Conservation (phyloP, 2,797 vertebrate species). For the Buceros bicornis region DNA sequence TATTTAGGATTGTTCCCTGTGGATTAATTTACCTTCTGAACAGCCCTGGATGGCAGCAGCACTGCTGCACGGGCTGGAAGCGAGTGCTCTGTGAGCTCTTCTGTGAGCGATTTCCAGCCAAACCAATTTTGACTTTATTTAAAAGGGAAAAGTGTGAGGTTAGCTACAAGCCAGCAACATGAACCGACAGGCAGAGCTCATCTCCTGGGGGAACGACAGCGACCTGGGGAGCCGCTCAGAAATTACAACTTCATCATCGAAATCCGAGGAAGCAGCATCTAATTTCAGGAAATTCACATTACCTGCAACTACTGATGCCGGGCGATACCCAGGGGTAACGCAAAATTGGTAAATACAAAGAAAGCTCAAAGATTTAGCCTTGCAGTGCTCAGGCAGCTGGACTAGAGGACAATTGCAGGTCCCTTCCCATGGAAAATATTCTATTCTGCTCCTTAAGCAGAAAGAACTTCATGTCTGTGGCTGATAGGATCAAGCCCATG, state of each 20-base stretch:
- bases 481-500: background rate
- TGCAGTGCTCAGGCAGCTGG: background rate
- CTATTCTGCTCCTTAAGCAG: background rate
- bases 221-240: background rate
- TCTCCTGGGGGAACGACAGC: background rate
- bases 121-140: background rate
- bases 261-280: background rate
- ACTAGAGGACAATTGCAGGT: background rate
- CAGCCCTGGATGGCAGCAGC: background rate
- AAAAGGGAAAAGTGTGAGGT: background rate
- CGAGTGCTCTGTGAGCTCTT: background rate
- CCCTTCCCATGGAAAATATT: background rate
- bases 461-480: background rate
- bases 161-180: background rate
- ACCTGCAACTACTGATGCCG: background rate
- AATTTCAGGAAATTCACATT: background rate
- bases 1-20: conserved; percentile 28
- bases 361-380: background rate
- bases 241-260: background rate
- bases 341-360: background rate
- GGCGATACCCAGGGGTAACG: accelerated
- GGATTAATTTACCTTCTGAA: conserved; percentile 43
- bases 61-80: background rate
- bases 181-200: accelerated
- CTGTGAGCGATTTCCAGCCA: background rate